Base-by-base conservation (phyloP, 2,888 invertebrate species). In the Bembecia ichneumoniformis region DNA sequence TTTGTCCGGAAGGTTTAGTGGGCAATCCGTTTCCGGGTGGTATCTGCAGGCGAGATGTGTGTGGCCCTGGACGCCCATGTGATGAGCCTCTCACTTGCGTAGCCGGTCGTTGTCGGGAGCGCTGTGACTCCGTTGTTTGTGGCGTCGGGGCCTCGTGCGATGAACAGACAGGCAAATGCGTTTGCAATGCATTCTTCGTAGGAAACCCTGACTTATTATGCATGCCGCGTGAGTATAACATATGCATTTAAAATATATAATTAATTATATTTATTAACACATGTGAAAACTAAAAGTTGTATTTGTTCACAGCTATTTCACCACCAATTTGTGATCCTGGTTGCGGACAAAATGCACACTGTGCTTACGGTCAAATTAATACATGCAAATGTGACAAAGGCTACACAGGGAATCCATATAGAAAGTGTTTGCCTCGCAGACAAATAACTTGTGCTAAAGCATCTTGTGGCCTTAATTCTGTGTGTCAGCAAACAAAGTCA, bases 11-110 rank as follows among this genome's bases (percentile, higher is more conserved):
- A 71, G 96, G 96, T 46, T 93, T 92, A 73, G 90, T 92, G 51
- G 96, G 96, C 15, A 96, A 97, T 81, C 96, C 97, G 5, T 97
- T 96, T 87, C 94, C 96, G 1, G 97, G 97, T 20, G 97, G 96
- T 40, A 89, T 89, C 49, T 97, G 97, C 68, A 88, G 89, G 49
- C 92, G 93, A 48, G 96, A 96, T 75, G 88, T 94, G 49, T 96
- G 96, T 73, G 94, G 94, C 0, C 88, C 92, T 3, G 89, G 91
- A 0, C 87, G 92, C 48, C 94, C 94, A 0, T 96, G 96, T 62
- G 90, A 90, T 34, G 91, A 92, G 47, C 94, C 94, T 0, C 90
- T 93, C 62, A 90, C 94, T 1, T 97, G 96, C 71, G 93, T 97
- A 54, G 91, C 93, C 15, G 96, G 96, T 20, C 90, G 96, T 53